Percentiles rank a stretch among this genome's conserved stretches.
Evolutionary conservation across 2,113 vertebrate genomes (phyloP).

Genomic region (Chrysemys picta): DNA sequence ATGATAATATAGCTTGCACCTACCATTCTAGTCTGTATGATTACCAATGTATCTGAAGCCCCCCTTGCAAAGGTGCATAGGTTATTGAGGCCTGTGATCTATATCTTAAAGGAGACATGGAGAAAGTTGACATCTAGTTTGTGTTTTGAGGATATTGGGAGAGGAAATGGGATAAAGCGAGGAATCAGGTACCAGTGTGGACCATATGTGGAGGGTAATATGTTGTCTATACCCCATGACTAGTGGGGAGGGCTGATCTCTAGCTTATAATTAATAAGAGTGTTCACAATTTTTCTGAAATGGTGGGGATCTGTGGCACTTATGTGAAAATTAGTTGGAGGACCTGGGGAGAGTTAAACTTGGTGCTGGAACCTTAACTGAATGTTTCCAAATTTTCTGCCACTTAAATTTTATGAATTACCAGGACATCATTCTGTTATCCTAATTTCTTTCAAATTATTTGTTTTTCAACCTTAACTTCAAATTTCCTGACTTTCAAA

Average conservation of each 20-base stretch:
- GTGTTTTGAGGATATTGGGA: not conserved
- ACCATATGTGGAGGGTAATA: not conserved
- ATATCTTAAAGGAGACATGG: not conserved
- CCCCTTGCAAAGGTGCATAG: not conserved
- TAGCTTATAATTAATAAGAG: not conserved
- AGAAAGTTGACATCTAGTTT: not conserved
- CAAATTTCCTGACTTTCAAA: not conserved
- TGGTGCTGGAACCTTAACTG: not conserved
- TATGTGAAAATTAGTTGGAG: not conserved
- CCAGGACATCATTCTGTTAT: not conserved
- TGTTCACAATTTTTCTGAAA: not conserved
- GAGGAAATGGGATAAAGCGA: not conserved
- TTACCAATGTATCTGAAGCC: too few species aligned
- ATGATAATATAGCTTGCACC: too few species aligned
- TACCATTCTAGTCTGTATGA: too few species aligned
- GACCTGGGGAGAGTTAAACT: not conserved
- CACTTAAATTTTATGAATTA: not conserved
- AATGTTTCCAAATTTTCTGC: not conserved
- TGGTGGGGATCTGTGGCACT: not conserved
- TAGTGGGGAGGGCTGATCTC: not conserved
- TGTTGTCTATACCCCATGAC: not conserved
- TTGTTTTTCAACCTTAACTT: not conserved
- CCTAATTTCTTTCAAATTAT: not conserved
- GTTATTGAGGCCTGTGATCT: not conserved
- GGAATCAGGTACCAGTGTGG: not conserved